A percentile compares a stretch with the other conserved stretches of the same genome.
Conservation (phyloP, 2,888 invertebrate genomes). For the Euproctis similis region DNA sequence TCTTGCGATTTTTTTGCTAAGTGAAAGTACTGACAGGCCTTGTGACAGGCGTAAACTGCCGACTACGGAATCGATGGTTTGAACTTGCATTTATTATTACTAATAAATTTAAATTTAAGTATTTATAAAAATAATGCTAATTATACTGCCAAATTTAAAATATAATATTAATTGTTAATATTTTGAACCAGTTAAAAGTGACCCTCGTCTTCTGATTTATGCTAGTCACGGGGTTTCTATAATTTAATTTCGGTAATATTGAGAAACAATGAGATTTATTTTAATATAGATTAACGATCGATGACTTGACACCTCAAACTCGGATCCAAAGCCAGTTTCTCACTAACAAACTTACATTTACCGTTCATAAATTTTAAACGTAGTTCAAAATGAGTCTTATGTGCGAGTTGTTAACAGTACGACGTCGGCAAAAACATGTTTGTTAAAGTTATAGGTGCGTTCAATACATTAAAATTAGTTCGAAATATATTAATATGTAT, state of each 20-base stretch:
- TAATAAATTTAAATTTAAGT: no score
- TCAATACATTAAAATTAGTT: conserved; percentile 58
- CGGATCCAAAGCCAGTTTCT: conserved; percentile 30
- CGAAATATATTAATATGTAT: conserved; percentile 64
- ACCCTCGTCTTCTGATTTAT: conserved; percentile 18
- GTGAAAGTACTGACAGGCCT: no score
- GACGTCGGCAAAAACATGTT: conserved; percentile 5
- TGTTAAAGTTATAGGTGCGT: conserved; percentile 36
- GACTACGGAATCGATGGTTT: no score
- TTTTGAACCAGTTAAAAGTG: conserved; percentile 12
- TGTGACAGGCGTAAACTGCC: no score
- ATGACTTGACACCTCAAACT: conserved; percentile 66
- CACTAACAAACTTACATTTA: conserved; percentile 20
- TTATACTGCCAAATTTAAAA: no score
- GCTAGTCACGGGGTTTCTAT: conserved; percentile 29
- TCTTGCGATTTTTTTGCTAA: no score
- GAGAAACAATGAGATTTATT: conserved; percentile 69
- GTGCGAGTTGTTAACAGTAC: not conserved
- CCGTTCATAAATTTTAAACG: conserved; percentile 1
- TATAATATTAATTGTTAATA: not conserved
- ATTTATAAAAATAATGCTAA: no score
- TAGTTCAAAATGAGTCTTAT: conserved; percentile 9
- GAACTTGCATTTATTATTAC: no score
- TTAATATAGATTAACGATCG: conserved; percentile 70
- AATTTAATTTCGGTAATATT: conserved; percentile 58